Percentiles rank a stretch among this genome's conserved stretches.
phyloP scores from a whole-genome alignment of 2,797 vertebrate genomes.

The Aythya fuligula region DNA sequence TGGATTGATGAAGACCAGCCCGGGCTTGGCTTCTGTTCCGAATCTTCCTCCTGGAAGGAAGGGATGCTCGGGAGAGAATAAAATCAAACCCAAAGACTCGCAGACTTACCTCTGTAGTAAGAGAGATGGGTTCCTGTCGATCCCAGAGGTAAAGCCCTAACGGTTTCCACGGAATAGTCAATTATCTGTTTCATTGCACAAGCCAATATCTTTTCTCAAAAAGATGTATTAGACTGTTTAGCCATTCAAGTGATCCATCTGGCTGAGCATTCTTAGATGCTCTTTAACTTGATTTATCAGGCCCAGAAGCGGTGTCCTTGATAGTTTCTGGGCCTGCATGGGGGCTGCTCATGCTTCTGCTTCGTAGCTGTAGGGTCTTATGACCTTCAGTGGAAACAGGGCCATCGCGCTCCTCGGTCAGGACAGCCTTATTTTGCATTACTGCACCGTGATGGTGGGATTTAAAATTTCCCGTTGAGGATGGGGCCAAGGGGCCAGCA shows the following conservation, averaged over 20 bases:
- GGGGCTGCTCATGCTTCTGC: neutral
- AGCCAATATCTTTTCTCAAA: conserved; percentile 73
- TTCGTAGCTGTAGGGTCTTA: neutral
- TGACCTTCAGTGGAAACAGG: conserved; percentile 39
- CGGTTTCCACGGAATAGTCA: conserved; percentile 69
- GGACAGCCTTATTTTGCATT: neutral
- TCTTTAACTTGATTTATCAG: conserved; percentile 77
- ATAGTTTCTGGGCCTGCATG: conserved; percentile 7
- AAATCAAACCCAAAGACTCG: neutral
- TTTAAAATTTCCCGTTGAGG: neutral
- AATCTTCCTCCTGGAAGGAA: neutral
- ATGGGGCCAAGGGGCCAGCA: neutral
- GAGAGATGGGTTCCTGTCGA: conserved; percentile 21
- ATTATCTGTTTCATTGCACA: conserved; percentile 81
- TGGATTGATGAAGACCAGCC: neutral
- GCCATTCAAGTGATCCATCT: conserved; percentile 78
- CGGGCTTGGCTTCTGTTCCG: neutral
- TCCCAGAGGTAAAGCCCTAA: conserved; percentile 64
- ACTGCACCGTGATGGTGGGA: neutral
- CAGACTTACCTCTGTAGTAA: neutral
- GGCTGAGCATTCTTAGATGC: conserved; percentile 65
- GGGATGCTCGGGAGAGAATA: neutral
- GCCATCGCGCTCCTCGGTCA: neutral
- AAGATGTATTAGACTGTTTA: conserved; percentile 78
- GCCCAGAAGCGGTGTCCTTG: conserved; percentile 69